Conservation (phyloP, 2,797 vertebrate species). For the Danio kyathit region DNA sequence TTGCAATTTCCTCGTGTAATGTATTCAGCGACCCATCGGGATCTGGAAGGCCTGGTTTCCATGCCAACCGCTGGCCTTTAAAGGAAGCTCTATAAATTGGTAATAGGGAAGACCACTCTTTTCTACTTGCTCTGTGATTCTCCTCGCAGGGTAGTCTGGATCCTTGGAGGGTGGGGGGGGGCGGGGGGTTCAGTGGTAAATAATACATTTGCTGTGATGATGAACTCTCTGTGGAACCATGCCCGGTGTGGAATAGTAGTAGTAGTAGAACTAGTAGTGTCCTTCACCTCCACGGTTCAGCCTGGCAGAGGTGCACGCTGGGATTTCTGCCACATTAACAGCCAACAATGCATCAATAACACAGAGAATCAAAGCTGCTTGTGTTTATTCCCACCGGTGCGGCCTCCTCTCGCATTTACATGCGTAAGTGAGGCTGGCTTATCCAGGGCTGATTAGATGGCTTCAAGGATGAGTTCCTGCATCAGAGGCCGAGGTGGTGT, state of each 20-base stretch:
- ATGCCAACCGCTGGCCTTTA: conserved; percentile 53
- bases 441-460: conserved; percentile 76
- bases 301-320: neutral
- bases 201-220: conserved; percentile 12
- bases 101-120: conserved; percentile 19
- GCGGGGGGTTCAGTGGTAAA: conserved; percentile 3
- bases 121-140: conserved; percentile 40
- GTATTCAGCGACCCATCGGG: conserved; percentile 26
- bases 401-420: conserved; percentile 72
- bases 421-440: conserved; percentile 67
- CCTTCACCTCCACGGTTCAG: conserved; percentile 41
- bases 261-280: conserved; percentile 2
- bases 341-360: conserved; percentile 71
- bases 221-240: neutral
- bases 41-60: conserved; percentile 45
- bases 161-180: neutral
- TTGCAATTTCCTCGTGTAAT: conserved; percentile 52
- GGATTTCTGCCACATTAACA: conserved; percentile 54
- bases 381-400: conserved; percentile 60
- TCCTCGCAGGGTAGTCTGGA: neutral
- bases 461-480: conserved; percentile 76
- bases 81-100: conserved; percentile 1
- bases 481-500: conserved; percentile 1
- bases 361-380: conserved; percentile 50
- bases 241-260: neutral